phyloP scores from a whole-genome alignment of 2,797 vertebrate genomes.

The Siniperca undulata region DNA sequence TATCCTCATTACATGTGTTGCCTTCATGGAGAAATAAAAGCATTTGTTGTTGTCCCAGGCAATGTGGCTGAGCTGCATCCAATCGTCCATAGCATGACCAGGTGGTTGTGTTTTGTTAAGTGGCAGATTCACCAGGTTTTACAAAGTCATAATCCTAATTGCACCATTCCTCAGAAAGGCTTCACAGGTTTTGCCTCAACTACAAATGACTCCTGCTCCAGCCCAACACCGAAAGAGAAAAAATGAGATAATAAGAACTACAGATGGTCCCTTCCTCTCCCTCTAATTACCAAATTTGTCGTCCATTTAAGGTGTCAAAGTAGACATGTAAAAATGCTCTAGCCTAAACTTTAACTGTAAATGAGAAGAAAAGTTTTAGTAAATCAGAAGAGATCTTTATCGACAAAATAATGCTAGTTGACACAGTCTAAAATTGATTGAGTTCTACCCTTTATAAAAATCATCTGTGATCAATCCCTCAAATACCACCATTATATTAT shows the following conservation, averaged over 20 bases:
- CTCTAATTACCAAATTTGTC: constrained; percentile 71
- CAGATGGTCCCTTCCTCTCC: constrained; percentile 69
- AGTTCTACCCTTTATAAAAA: constrained; percentile 1
- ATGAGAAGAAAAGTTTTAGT: constrained; percentile 3
- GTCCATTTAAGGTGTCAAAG: constrained; percentile 54
- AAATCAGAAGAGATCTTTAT: neutral
- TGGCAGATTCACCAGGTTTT: constrained; percentile 74
- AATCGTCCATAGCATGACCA: constrained; percentile 80
- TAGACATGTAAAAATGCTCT: constrained; percentile 49
- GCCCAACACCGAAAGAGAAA: constrained; percentile 33
- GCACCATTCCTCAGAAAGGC: constrained; percentile 76
- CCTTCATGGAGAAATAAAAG: constrained; percentile 56
- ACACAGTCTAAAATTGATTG: neutral
- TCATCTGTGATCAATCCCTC: neutral
- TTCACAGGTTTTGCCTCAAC: constrained; percentile 60
- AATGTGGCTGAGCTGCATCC: constrained; percentile 67
- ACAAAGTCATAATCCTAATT: constrained; percentile 82
- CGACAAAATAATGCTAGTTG: neutral
- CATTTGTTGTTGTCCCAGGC: constrained; percentile 69
- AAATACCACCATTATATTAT: too few relatives aligned
- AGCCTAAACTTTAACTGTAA: constrained; percentile 14
- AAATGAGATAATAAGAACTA: constrained; percentile 57
- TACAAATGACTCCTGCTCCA: constrained; percentile 63
- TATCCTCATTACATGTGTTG: constrained; percentile 48
- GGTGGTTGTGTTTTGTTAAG: constrained; percentile 82